Evolutionary conservation across 2,888 invertebrate genomes (phyloP).

Genomic region (Stenichneumon culpator): DNA sequence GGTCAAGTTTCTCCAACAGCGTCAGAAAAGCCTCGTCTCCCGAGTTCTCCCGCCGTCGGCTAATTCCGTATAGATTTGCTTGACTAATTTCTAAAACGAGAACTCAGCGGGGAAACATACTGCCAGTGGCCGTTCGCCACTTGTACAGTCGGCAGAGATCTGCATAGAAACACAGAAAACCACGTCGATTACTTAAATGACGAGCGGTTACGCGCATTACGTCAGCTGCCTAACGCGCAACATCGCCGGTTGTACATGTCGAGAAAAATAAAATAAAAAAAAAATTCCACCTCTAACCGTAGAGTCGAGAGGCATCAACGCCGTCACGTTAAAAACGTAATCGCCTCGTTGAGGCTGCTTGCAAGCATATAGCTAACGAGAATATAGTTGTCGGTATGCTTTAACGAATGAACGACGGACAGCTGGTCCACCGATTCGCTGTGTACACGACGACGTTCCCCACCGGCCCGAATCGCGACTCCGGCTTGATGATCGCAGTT

Average conservation of each 20-base stretch:
- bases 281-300: constrained; percentile 1
- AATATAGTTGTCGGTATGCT: constrained; percentile 19
- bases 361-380: not conserved
- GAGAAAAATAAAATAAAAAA: constrained; percentile 2
- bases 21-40: not conserved
- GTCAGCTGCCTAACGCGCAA: constrained; percentile 51
- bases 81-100: constrained; percentile 53
- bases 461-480: constrained; percentile 41
- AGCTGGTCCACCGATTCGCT: constrained; percentile 51
- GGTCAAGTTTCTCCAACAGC: not conserved
- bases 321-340: constrained; percentile 34
- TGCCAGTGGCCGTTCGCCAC: not conserved
- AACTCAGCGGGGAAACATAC: not conserved
- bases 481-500: constrained; percentile 41
- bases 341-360: constrained; percentile 26
- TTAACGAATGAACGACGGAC: constrained; percentile 15
- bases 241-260: not conserved
- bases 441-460: constrained; percentile 37
- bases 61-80: constrained; percentile 2
- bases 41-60: not conserved
- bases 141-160: not conserved
- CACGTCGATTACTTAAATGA: constrained; percentile 59
- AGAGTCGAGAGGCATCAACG: constrained; percentile 11
- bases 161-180: constrained; percentile 50
- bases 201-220: constrained; percentile 54